Conservation (phyloP, 2,888 invertebrate species). For the Drosophila parthenogenetica region DNA sequence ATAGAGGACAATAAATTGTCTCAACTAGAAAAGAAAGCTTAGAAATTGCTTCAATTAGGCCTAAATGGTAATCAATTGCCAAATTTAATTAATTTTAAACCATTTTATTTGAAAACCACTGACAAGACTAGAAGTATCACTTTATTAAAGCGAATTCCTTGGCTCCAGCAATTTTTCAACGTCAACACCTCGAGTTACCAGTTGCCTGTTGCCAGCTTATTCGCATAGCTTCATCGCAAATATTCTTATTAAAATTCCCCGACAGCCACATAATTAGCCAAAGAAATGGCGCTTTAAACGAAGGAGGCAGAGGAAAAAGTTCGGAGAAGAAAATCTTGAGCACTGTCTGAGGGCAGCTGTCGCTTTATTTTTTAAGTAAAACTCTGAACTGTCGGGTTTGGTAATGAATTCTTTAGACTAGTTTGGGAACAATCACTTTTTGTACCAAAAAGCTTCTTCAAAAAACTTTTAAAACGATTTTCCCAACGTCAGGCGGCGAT, state of each 20-base stretch:
- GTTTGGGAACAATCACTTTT: slow-evolving; percentile 6
- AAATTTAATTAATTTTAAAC: slow-evolving; percentile 1
- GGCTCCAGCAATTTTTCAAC: slow-evolving; percentile 39
- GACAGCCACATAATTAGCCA: slow-evolving; percentile 52
- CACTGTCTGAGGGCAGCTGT: neutral
- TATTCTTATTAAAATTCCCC: slow-evolving; percentile 52
- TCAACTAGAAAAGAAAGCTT: neutral
- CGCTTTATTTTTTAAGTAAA: slow-evolving; percentile 25
- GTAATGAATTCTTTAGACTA: neutral
- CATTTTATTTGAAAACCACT: slow-evolving; percentile 3
- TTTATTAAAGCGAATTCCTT: slow-evolving; percentile 38
- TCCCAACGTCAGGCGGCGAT: slow-evolving; percentile 26
- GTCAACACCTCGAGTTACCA: slow-evolving; percentile 40
- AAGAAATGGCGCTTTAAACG: slow-evolving; percentile 18
- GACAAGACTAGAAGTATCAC: slow-evolving; percentile 5
- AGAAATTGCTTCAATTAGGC: neutral
- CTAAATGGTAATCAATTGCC: neutral
- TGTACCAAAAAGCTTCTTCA: neutral
- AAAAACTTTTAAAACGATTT: slow-evolving; percentile 40
- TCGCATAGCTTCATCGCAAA: slow-evolving; percentile 43
- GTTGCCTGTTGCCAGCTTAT: slow-evolving; percentile 16
- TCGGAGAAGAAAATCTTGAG: neutral
- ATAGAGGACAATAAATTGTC: neutral
- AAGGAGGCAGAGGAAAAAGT: neutral
- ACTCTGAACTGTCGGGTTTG: slow-evolving; percentile 5